Base-by-base conservation (phyloP, 2,888 invertebrate genomes). In the Arctia plantaginis region DNA sequence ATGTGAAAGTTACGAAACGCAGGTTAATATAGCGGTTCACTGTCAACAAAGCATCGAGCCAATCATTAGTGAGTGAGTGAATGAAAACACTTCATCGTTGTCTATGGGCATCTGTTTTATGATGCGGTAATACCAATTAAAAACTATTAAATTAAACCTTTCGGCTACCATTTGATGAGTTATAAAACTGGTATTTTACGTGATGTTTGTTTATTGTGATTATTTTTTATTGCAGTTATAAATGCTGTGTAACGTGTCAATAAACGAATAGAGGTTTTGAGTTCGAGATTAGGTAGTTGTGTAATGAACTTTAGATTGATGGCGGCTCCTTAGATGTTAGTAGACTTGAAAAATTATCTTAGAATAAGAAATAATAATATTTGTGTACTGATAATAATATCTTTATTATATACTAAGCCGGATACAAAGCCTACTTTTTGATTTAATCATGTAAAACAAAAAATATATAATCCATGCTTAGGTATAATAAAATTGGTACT, bases 151-250 rank as follows among this genome's bases (percentile, higher is more conserved):
- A 94, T 93, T 89, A 90, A 90, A 88, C 88, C 88, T 90, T 86
- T 86, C 92, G 92, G 93, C 94, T 94, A 93, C 94, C 90, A 94
- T 94, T 93, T 93, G 93, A 93, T 92, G 91, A 87, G 91, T 88
- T 88, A 86, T 93, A 93, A 93, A 89, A 87, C 88, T 88, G 84
- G 87, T 85, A 84, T 87, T 90, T 77, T 90, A 87, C 87, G 89
- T 86, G 83, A 86, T 95, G 94, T 95, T 95, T 95, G 94, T 94
- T 95, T 95, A 94, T 93, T 92, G 92, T 94, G 93, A 94, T 94
- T 91, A 91, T 88, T 85, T 87, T 94, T 93, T 94, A 93, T 91
- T 78, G 86, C 79, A 75, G 78, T 85, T 83, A 90, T 90, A 92
- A 92, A 90, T 81, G 85, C 86, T 82, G 77, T 86, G 88, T 88